A percentile compares a stretch with the other conserved stretches of the same genome.
phyloP scores from a whole-genome alignment of 2,888 invertebrate genomes.

The Chrysolina haemoptera region DNA sequence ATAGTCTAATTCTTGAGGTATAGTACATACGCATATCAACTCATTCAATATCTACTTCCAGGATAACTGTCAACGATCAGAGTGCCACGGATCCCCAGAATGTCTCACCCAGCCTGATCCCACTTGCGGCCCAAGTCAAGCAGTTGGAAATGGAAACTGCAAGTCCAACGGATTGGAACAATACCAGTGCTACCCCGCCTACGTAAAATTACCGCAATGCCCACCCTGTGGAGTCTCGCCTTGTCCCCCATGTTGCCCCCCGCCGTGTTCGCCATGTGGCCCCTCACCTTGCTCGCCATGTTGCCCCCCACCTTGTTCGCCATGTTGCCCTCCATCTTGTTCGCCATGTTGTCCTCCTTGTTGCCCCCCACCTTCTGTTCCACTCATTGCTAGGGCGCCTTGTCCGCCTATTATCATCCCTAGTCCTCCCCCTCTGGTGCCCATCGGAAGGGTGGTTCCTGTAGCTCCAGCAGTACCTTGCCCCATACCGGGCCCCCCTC shows the following conservation, averaged over 20 bases:
- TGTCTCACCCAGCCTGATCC: constrained; percentile 70
- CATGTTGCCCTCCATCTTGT: constrained; percentile 39
- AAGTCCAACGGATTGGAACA: constrained; percentile 55
- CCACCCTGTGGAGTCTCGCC: constrained; percentile 48
- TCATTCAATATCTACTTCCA: constrained; percentile 7
- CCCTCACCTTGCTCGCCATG: constrained; percentile 37
- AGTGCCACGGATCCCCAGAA: constrained; percentile 70
- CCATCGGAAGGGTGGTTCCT: constrained; percentile 57
- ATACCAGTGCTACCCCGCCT: constrained; percentile 65
- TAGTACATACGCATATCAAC: background rate
- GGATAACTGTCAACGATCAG: constrained; percentile 72
- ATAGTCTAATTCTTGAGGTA: too few species aligned
- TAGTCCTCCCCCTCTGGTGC: constrained; percentile 59
- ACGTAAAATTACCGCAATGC: constrained; percentile 55
- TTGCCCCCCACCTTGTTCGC: constrained; percentile 51
- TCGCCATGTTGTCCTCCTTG: constrained; percentile 48
- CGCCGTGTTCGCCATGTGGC: constrained; percentile 31
- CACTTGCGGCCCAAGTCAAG: constrained; percentile 68
- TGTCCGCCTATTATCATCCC: constrained; percentile 62
- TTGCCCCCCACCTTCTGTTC: constrained; percentile 57
- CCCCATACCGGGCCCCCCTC: constrained; percentile 58
- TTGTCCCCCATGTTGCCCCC: constrained; percentile 17
- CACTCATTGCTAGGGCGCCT: constrained; percentile 59
- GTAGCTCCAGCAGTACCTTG: constrained; percentile 55
- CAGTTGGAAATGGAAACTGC: constrained; percentile 60